phyloP scores from a whole-genome alignment of 1,140 invertebrate species.

The Lucilia sericata region DNA sequence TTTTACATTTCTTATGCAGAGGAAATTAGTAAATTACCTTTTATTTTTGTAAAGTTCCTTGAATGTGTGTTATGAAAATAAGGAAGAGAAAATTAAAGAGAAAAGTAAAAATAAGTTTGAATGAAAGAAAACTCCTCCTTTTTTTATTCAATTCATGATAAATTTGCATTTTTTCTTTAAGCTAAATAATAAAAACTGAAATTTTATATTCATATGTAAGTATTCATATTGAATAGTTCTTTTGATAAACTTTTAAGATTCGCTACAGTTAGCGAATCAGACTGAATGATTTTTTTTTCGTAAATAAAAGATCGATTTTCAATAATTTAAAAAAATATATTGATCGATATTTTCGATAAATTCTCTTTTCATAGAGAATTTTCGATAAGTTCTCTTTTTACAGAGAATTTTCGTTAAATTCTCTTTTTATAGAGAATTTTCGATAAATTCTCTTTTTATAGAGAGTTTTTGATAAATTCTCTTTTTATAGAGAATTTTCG shows the following conservation, averaged over 20 bases:
- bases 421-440: too few species aligned
- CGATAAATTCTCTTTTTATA: too few species aligned
- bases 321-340: too few species aligned
- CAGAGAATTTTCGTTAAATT: too few species aligned
- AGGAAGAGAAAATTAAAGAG: neutral
- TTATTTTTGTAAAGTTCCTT: neutral
- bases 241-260: neutral
- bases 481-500: too few species aligned
- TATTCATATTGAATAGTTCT: neutral
- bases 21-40: constrained; percentile 18
- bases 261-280: too few species aligned
- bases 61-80: neutral
- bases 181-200: neutral
- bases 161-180: neutral
- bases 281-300: too few species aligned
- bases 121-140: neutral
- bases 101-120: neutral
- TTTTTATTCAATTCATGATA: neutral
- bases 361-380: too few species aligned
- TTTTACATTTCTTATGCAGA: neutral
- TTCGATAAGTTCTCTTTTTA: too few species aligned
- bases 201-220: neutral
- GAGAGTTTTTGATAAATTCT: too few species aligned
- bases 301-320: too few species aligned
- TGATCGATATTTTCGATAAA: too few species aligned